Evolutionary conservation across 2,113 vertebrate genomes (phyloP).

Genomic region (Calidris pugnax): DNA sequence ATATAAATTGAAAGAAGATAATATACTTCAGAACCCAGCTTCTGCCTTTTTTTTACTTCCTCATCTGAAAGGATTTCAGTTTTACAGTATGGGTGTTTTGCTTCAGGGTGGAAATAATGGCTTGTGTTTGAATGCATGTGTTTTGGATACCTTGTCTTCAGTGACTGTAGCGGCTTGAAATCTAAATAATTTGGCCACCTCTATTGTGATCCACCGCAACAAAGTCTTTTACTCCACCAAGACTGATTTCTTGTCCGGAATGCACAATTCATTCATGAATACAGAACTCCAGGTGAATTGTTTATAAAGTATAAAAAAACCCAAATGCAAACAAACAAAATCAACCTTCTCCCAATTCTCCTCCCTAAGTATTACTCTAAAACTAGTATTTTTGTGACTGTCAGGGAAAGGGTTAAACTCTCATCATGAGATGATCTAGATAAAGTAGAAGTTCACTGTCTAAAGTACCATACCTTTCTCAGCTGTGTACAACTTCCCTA

Average conservation of each 20-base stretch:
- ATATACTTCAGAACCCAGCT: not conserved
- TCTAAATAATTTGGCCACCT: not conserved
- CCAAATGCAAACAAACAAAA: not conserved
- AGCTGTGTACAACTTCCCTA: not conserved
- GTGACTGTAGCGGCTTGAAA: not conserved
- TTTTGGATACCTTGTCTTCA: not conserved
- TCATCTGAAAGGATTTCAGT: not conserved
- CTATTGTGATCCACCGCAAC: not conserved
- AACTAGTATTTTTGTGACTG: not conserved
- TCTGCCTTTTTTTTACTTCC: not conserved
- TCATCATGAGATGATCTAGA: not conserved
- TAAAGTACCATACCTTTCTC: not conserved
- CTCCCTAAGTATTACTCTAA: not conserved
- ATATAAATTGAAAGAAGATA: not conserved
- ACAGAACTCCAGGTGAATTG: not conserved
- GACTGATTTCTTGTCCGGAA: not conserved
- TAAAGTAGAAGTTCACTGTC: not conserved
- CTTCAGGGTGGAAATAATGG: not conserved
- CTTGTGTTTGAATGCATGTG: not conserved
- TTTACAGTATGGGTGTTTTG: not conserved
- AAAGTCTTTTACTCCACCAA: not conserved
- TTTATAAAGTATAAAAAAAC: not conserved
- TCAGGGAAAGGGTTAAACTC: not conserved
- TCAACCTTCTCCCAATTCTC: not conserved
- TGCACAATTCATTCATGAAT: not conserved